Percentiles rank a stretch among this genome's conserved stretches.
Evolutionary conservation across 2,797 vertebrate genomes (phyloP).

Genomic region (Sebastes oblongus): DNA sequence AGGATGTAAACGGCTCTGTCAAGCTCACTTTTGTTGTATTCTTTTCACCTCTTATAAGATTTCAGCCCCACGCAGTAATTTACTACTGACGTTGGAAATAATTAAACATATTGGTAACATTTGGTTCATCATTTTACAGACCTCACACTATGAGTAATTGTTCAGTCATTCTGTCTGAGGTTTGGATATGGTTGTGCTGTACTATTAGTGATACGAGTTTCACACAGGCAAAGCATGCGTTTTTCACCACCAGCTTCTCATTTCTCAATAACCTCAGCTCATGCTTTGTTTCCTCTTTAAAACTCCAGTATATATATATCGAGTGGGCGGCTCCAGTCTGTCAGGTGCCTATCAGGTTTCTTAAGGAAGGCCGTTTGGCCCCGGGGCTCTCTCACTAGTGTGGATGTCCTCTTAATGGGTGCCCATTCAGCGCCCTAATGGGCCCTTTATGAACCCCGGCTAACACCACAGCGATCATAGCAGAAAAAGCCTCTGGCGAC

Average conservation of each 20-base stretch:
- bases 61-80: neutral
- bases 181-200: neutral
- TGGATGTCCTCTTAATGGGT: constrained; percentile 77
- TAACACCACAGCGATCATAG: constrained; percentile 67
- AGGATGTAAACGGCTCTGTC: neutral
- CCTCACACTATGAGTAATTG: neutral
- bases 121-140: neutral
- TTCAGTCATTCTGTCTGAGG: neutral
- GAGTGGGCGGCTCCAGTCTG: constrained; percentile 19
- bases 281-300: neutral
- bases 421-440: constrained; percentile 78
- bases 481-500: constrained; percentile 72
- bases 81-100: neutral
- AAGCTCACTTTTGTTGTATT: neutral
- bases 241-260: neutral
- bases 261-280: neutral
- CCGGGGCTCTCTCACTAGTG: constrained; percentile 61
- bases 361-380: constrained; percentile 44
- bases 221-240: neutral
- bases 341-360: constrained; percentile 58
- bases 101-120: neutral
- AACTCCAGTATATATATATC: neutral
- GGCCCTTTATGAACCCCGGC: constrained; percentile 71
- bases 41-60: neutral
- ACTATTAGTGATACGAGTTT: neutral